phyloP scores from a whole-genome alignment of 2,888 invertebrate species.

The Mythimna impura region DNA sequence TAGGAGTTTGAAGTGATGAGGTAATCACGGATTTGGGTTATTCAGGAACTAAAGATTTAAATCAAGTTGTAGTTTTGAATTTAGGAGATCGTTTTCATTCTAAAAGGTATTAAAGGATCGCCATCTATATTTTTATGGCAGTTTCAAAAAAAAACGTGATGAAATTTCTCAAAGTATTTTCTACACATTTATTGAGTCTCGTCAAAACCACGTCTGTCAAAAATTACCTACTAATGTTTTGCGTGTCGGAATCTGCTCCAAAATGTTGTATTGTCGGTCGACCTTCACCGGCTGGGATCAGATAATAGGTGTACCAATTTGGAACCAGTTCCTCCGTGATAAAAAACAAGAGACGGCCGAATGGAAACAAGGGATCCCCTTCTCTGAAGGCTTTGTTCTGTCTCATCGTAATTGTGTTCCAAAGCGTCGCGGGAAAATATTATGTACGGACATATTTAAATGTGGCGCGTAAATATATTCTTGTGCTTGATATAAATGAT shows the following conservation, averaged over 20 bases:
- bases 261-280: conserved; percentile 84
- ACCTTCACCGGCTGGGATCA: conserved; percentile 85
- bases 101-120: not conserved
- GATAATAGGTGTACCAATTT: conserved; percentile 90
- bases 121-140: not conserved
- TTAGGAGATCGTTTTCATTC: not conserved
- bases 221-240: conserved; percentile 83
- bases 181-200: conserved; percentile 38
- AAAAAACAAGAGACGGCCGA: conserved; percentile 82
- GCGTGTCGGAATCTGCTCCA: conserved; percentile 88
- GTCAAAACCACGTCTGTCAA: conserved; percentile 66
- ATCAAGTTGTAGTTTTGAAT: not conserved
- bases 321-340: conserved; percentile 84
- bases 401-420: conserved; percentile 68
- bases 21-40: conserved; percentile 8
- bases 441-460: conserved; percentile 29
- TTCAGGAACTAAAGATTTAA: too few relatives aligned
- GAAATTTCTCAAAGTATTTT: conserved; percentile 27
- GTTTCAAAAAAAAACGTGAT: not conserved
- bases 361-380: conserved; percentile 82
- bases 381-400: conserved; percentile 78
- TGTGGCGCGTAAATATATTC: not conserved
- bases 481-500: not conserved
- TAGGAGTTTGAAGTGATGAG: conserved; percentile 23
- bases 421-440: conserved; percentile 55